phyloP scores from a whole-genome alignment of 2,113 vertebrate genomes.

The Pterocles burchelli region DNA sequence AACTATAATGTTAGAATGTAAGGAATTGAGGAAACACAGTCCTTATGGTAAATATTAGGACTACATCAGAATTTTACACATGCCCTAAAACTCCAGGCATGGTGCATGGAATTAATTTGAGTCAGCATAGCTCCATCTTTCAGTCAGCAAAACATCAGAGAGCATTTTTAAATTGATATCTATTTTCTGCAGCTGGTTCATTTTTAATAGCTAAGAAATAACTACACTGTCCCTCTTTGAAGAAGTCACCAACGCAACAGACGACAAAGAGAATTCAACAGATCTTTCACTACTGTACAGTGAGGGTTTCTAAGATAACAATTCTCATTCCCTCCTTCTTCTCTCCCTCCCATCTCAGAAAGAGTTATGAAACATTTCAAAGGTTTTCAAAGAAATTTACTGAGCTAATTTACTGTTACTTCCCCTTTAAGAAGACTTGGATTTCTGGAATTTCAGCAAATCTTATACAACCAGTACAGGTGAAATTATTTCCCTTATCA shows the following conservation, averaged over 20 bases:
- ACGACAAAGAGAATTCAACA: neutral
- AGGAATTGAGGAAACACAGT: neutral
- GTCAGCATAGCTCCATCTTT: neutral
- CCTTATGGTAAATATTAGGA: neutral
- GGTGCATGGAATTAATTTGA: neutral
- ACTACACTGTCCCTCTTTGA: neutral
- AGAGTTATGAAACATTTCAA: neutral
- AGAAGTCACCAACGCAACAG: neutral
- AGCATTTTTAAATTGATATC: slow-evolving; percentile 17
- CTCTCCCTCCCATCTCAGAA: neutral
- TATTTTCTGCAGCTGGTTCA: neutral
- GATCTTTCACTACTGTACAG: neutral
- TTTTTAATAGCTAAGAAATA: neutral
- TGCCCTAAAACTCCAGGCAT: neutral
- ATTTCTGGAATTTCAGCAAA: neutral
- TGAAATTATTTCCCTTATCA: neutral
- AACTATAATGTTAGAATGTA: neutral
- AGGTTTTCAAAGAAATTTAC: neutral
- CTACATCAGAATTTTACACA: neutral
- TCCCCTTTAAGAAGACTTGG: neutral
- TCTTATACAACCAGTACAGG: rapidly evolving
- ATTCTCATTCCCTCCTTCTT: neutral
- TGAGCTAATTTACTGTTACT: neutral
- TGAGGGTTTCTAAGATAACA: neutral
- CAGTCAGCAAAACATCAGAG: slow-evolving; percentile 35